Base-by-base conservation (phyloP, 1,140 invertebrate genomes). In the Mya arenaria region DNA sequence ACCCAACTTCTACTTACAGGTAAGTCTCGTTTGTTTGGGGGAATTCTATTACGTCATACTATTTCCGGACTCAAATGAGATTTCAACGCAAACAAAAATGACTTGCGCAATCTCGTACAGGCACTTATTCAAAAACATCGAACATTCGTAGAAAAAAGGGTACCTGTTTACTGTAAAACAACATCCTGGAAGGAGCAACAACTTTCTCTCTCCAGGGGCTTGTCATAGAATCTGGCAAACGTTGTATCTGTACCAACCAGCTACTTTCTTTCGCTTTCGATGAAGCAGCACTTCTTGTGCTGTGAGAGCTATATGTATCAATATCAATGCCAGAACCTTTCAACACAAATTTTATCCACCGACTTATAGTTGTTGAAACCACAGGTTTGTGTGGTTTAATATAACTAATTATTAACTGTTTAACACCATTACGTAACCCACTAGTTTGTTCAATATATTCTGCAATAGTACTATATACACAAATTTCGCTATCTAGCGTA, bases 341-440 rank as follows among this genome's bases (percentile, higher is more conserved):
- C 44, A 78, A 44, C 58, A 63, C 41, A 28, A 15, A 41, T 72
- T 81, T 81, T 41, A 83, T 71, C 81, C 81, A 83, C 34, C 65
- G 2, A 48, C 72, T 66, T 10, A 84, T 62, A 34, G 83, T 82
- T 28, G 37, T 41, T 36, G 32, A 66, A 1, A 55, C 25, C 10
- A 80, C 77, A 32, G 68, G 4, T 60, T 84, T 74, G 58, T 65
- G 60, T 1, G 78, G 72, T 55, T 65, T 63, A 15, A 82, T 28
- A 34, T 28, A 75, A 65, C 65, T 74, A 23, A 85, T 75, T 41
- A 84, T 78, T 15, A 82, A 39, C 28, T 30, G 32, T 6, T 44
- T 62, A 10, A 78, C 68, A 60, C n/a, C 19, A 17, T 41, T 62
- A 0, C 44, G 17, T 17, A 58, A 28, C 23, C 17, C 4, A 10